Conservation (phyloP, 2,888 invertebrate genomes). For the Ceraclea dissimilis region DNA sequence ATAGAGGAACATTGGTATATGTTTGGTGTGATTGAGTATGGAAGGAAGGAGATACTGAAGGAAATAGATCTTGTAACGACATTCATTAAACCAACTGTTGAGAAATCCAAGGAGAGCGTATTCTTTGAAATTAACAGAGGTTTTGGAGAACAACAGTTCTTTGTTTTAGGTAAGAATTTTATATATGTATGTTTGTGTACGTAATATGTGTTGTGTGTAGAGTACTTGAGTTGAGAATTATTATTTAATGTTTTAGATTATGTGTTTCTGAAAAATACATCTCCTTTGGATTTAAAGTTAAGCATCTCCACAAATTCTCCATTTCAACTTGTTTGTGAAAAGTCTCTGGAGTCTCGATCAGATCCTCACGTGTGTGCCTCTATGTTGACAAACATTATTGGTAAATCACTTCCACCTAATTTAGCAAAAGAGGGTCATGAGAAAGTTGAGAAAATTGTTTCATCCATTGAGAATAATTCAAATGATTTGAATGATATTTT, state of each 20-base stretch:
- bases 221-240: too few relatives aligned
- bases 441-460: neutral
- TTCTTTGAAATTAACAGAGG: constrained; percentile 16
- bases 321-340: constrained; percentile 9
- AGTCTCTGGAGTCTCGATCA: neutral
- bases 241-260: constrained; percentile 6
- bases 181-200: neutral
- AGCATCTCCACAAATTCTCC: constrained; percentile 9
- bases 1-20: constrained; percentile 12
- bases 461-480: neutral
- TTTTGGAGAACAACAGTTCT: constrained; percentile 13
- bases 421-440: neutral
- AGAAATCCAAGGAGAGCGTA: constrained; percentile 7
- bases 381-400: neutral
- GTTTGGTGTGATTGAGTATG: constrained; percentile 5
- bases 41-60: constrained; percentile 9
- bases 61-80: constrained; percentile 5
- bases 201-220: too few relatives aligned
- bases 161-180: constrained; percentile 7
- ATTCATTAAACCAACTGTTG: constrained; percentile 10
- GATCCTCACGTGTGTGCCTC: neutral
- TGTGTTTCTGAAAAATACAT: constrained; percentile 11
- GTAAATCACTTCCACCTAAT: neutral
- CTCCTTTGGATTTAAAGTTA: constrained; percentile 3
- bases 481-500: constrained; percentile 3